Percentiles rank a stretch among this genome's conserved stretches.
Conservation (phyloP, 1,140 invertebrate genomes). For the Drosophila kikkawai region DNA sequence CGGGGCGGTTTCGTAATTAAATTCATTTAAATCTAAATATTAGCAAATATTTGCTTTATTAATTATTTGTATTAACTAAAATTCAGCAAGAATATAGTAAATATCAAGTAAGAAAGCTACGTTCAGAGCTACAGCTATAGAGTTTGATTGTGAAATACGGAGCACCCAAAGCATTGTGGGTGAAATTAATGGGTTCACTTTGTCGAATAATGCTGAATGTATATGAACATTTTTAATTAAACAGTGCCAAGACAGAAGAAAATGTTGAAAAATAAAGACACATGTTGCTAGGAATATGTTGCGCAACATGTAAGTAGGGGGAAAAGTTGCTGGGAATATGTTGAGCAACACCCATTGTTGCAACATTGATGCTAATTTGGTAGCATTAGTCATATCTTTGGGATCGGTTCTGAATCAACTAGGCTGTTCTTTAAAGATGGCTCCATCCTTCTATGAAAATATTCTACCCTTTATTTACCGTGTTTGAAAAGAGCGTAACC, state of each 20-base stretch:
- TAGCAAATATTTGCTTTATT: background rate
- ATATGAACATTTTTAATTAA: background rate
- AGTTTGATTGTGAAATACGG: background rate
- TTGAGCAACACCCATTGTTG: background rate
- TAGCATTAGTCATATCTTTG: background rate
- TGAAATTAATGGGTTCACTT: background rate
- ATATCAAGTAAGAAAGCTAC: background rate
- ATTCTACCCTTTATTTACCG: too few relatives aligned
- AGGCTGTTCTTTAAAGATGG: background rate
- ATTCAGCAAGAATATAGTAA: background rate
- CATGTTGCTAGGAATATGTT: background rate
- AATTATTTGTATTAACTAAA: background rate
- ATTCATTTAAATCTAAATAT: background rate
- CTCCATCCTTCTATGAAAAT: too few relatives aligned
- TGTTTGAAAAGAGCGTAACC: background rate
- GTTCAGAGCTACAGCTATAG: too few relatives aligned
- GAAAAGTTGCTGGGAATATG: background rate
- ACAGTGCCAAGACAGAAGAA: background rate
- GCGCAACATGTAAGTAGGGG: background rate
- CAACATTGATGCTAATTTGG: background rate
- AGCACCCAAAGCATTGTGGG: background rate
- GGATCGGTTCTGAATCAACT: background rate
- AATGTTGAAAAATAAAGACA: background rate
- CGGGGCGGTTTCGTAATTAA: background rate
- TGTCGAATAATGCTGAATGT: background rate